Base-by-base conservation (phyloP, 2,797 vertebrate genomes). In the Lophius americanus region DNA sequence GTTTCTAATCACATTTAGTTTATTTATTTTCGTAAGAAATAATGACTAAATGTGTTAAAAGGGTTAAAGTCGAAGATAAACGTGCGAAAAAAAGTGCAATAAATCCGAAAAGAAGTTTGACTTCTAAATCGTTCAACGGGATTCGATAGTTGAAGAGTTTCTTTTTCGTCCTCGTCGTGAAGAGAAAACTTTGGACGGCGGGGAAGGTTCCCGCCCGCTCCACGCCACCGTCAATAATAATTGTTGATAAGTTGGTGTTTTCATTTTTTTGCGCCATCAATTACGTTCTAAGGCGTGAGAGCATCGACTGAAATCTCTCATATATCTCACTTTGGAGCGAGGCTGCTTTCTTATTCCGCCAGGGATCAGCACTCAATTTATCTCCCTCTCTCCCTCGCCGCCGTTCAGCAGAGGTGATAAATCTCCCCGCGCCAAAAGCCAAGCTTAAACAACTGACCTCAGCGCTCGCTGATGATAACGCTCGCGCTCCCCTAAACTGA, bases 401-500 rank as follows among this genome's bases (percentile, higher is more conserved):
- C 52, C 6, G 75, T 79, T 79, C 73, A 69, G 58, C 81, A 37
- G 59, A 75, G 79, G 84, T 70, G 85, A 89, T 87, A 80, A 89
- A 86, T 88, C 84, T 81, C 70, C 23, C 23, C 64, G 33, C 55
- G 47, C 75, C 66, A 35, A 55, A 68, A 74, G 79, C 76, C 43
- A 70, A 79, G 79, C 83, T 86, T 64, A 83, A 87, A 88, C 76
- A 79, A 82, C 81, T 79, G 82, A 85, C 85, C 83, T 85, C 82
- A 78, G 84, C 76, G 49, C 73, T 75, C 78, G 47, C 76, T 57
- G 70, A 66, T 81, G 78, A 89, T 85, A 82, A 84, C 77, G 64
- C 76, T 80, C 50, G 63, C 0, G 61, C 69, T 47, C 43, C 48
- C 60, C 73, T 86, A 85, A 89, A 89, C 83, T 83, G 75, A 86